Evolutionary conservation across 2,797 vertebrate genomes (phyloP), one percentile per base, ranked within the genome.

Genomic region (Parauchenoglanis punctatus): DNA sequence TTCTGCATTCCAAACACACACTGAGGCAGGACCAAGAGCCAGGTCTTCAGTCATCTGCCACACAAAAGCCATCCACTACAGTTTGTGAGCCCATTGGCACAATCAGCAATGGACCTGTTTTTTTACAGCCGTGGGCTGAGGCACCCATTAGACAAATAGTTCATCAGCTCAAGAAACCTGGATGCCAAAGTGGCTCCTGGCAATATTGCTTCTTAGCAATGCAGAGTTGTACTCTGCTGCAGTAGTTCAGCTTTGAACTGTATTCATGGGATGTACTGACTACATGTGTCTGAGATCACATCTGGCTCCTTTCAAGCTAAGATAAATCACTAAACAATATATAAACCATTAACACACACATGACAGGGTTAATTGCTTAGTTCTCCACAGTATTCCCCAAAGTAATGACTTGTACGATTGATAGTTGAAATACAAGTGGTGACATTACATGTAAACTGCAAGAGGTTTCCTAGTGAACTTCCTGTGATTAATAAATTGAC

Each of bases 1-100:
- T 95, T 94, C 94, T 85, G 92, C 94, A 94, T 95, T 96, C 95
- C 95, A 95, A 90, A 91, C 90, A 90, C 90, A 91, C 84, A 89
- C 81, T 68, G 85, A 85, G 84, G 81, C 87, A 84, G 87, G 83
- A 90, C 87, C 86, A 87, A 88, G 86, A 90, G 88, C 85, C 90
- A 86, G 89, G 87, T 86, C 85, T 89, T 86, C 84, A 89, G 87
- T 92, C 86, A 86, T 88, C 87, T 86, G 87, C 88, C 88, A 87
- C 78, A 90, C 85, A 84, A 81, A 86, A 90, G 86, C 86, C 81
- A 90, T 87, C 80, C 89, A 89, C 82, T 77, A 81, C 54, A 90
- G 81, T 88, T 68, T 76, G 81, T 68, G 25, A 85, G 85, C 81
- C 90, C 84, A 81, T 31, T 88, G 89, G 87, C 80, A 87, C 67